phyloP scores from a whole-genome alignment of 2,113 vertebrate species.

The Tenrec ecaudatus region DNA sequence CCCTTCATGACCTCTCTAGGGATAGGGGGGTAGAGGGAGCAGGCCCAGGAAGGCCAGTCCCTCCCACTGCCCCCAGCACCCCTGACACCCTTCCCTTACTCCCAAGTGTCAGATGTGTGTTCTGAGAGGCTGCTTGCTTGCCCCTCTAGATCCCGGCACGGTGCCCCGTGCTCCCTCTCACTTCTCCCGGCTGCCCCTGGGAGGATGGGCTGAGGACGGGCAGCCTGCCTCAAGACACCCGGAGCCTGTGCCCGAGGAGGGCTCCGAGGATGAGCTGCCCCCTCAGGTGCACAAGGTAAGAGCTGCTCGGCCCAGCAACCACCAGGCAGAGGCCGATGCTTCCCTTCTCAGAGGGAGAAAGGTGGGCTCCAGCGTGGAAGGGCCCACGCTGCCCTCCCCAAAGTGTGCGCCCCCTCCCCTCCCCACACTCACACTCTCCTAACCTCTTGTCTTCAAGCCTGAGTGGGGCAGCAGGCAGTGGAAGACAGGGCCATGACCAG shows the following conservation, averaged over 20 bases:
- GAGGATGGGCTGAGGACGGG: slow-evolving; percentile 95
- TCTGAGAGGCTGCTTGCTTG: neutral
- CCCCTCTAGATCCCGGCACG: slow-evolving; percentile 86
- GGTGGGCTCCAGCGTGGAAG: neutral
- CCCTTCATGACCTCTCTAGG: neutral
- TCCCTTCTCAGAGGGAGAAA: neutral
- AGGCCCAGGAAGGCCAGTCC: neutral
- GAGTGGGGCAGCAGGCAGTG: neutral
- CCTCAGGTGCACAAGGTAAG: slow-evolving; percentile 95
- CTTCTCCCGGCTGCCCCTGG: slow-evolving; percentile 93
- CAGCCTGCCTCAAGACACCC: slow-evolving; percentile 89
- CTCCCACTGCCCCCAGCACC: neutral
- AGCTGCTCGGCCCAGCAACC: neutral
- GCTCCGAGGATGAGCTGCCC: slow-evolving; percentile 95
- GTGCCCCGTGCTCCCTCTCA: slow-evolving; percentile 88
- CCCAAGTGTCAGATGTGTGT: neutral
- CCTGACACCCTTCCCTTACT: neutral
- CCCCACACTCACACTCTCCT: slow-evolving; percentile 7
- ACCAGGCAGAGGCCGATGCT: neutral
- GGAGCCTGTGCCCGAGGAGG: slow-evolving; percentile 94
- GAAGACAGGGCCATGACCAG: neutral
- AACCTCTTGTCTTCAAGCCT: neutral
- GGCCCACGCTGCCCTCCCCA: too few relatives aligned
- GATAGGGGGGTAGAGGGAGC: neutral
- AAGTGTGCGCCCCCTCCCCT: neutral